Evolutionary conservation across 2,113 vertebrate species (phyloP), one percentile per base, ranked within the genome.

Genomic region (Loxodonta africana): DNA sequence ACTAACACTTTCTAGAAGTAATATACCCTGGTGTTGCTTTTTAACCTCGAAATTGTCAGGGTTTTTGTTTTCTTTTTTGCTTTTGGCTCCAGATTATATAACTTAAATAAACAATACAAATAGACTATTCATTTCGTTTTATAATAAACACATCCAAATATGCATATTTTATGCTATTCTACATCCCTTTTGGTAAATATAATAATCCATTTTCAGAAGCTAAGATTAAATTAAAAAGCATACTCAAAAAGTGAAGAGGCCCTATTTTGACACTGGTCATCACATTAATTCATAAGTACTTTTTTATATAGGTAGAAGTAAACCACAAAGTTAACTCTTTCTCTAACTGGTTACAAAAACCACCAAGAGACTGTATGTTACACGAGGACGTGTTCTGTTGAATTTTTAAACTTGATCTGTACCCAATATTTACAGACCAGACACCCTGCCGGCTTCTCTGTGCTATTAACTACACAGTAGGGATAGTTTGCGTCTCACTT

Each of bases 91-190:
- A 51, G 26, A 74, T 82, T 96, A 93, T 60, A 30, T 91, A 76
- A 97, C 63, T 93, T 89, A 90, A 97, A 96, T 63, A 88, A 91
- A 23, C 84, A 90, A 76, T 46, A 37, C 30, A 80, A 69, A 48
- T 90, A 48, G 69, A 69, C 62, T 44, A 37, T 86, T 60, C 65
- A 53, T 86, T 82, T 87, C 48, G 67, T 83, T 48, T 83, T 90
- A 93, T 67, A 88, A 92, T 30, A 94, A 92, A 88, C 48, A 83
- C 88, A 92, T 48, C 63, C 60, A 84, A 71, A 44, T 73, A 53
- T 76, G 74, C 33, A 48, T 82, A 17, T 65, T 51, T 84, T 76
- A 89, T 44, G 46, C 65, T 46, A 10, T 77, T 76, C 76, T 90
- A 1, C 11, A 4, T 41, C 63, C 33, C 60, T 93, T 78, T 91